phyloP scores from a whole-genome alignment of 1,140 invertebrate species.

The Plectus sambesii region DNA sequence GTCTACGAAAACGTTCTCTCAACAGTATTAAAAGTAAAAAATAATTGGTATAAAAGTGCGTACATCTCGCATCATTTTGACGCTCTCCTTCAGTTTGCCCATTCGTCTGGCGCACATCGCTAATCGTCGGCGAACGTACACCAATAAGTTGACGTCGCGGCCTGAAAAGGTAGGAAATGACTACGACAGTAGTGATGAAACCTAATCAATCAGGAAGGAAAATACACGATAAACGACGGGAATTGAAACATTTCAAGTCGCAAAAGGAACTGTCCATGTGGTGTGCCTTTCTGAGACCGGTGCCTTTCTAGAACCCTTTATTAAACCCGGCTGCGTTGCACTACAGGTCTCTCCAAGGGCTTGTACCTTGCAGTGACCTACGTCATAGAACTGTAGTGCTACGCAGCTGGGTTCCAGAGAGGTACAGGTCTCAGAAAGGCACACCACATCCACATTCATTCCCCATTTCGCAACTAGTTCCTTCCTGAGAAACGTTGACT shows the following conservation, averaged over 20 bases:
- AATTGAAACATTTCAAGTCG: no score
- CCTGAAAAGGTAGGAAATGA: slow-evolving; percentile 44
- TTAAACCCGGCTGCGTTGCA: no score
- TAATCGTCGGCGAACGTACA: slow-evolving; percentile 80
- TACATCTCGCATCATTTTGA: slow-evolving; percentile 89
- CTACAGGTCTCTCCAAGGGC: no score
- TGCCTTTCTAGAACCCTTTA: no score
- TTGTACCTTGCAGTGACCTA: no score
- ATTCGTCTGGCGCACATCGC: slow-evolving; percentile 93
- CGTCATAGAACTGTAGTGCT: no score
- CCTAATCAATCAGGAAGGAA: no score
- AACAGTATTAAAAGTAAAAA: slow-evolving; percentile 10
- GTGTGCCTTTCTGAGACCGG: no score
- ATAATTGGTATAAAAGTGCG: no score
- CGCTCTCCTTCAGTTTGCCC: slow-evolving; percentile 80
- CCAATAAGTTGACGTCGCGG: slow-evolving; percentile 84
- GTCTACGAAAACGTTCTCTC: not conserved
- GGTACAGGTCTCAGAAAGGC: no score
- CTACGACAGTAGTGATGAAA: slow-evolving; percentile 1
- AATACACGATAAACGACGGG: no score
- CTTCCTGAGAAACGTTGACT: slow-evolving; percentile 34
- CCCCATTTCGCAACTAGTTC: slow-evolving; percentile 1
- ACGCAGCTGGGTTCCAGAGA: no score
- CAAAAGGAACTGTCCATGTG: slow-evolving; percentile 1
- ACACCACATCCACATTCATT: not conserved